Percentiles rank a stretch among this genome's conserved stretches.
These are phyloP conservation scores for Caenorhabditis drosophilae DNA, from an alignment of 2,888 invertebrate species.

Conservation along the genomic window DNA sequence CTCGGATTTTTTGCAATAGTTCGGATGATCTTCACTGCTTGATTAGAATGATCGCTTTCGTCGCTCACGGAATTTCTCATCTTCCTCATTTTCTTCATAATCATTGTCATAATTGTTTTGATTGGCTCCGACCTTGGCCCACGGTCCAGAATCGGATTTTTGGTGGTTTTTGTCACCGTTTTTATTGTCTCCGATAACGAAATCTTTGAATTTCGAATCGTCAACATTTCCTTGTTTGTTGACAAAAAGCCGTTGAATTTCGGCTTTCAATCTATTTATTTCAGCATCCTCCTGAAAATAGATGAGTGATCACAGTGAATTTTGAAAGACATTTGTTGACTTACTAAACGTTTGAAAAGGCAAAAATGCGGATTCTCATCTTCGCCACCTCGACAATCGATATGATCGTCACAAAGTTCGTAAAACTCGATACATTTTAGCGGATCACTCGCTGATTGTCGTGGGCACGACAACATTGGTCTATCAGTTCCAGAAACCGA, in stretches of 20 bases:
- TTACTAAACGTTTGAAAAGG: slow-evolving; percentile 43
- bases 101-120: slow-evolving; percentile 1
- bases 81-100: slow-evolving; percentile 8
- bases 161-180: neutral
- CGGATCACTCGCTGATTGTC: slow-evolving; percentile 10
- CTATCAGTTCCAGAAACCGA: slow-evolving; percentile 9
- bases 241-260: slow-evolving; percentile 3
- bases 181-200: too few relatives aligned
- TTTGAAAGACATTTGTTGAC: neutral
- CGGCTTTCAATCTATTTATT: slow-evolving; percentile 9
- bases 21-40: slow-evolving; percentile 5
- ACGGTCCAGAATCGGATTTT: neutral
- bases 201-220: too few relatives aligned
- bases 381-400: slow-evolving; percentile 42
- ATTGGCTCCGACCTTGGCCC: slow-evolving; percentile 15
- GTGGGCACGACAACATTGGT: slow-evolving; percentile 29
- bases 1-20: slow-evolving; percentile 5
- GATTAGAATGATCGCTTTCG: slow-evolving; percentile 1
- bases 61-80: too few relatives aligned
- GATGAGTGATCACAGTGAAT: neutral
- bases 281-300: slow-evolving; percentile 37
- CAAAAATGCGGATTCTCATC: slow-evolving; percentile 44
- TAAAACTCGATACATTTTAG: slow-evolving; percentile 18
- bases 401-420: slow-evolving; percentile 36
- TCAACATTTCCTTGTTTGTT: too few relatives aligned